These are phyloP conservation scores for Caenorhabditis auriculariae DNA, from an alignment of 2,888 invertebrate genomes.

Conservation along the genomic window DNA sequence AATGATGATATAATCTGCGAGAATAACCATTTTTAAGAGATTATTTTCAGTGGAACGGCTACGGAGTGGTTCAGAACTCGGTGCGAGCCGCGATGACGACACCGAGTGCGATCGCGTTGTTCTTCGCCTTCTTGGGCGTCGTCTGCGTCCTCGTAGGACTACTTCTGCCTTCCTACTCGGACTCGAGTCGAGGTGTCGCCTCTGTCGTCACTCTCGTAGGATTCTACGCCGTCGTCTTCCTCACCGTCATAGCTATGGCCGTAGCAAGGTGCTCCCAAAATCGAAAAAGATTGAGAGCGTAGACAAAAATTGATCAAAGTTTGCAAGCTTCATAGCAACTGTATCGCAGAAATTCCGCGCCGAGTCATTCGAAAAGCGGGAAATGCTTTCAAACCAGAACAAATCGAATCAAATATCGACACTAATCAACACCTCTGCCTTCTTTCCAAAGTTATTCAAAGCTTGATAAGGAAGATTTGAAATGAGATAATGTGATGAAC, in stretches of 20 bases:
- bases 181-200: neutral
- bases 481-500: no score
- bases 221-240: conserved; percentile 11
- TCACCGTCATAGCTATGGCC: conserved; percentile 18
- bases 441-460: no score
- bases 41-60: conserved; percentile 18
- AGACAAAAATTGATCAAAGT: no score
- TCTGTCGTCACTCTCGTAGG: conserved; percentile 8
- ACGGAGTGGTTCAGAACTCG: conserved; percentile 10
- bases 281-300: no score
- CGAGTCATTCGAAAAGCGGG: no score
- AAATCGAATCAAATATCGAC: no score
- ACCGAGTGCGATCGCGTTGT: conserved; percentile 19
- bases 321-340: no score
- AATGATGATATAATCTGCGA: neutral
- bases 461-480: no score
- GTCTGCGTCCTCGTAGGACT: conserved; percentile 1
- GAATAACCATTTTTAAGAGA: neutral
- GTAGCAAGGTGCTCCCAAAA: conserved; percentile 10
- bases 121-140: conserved; percentile 14
- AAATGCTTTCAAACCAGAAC: no score
- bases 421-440: no score
- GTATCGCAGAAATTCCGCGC: no score
- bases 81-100: conserved; percentile 17
- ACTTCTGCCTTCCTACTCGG: neutral